phyloP scores from a whole-genome alignment of 2,797 vertebrate species.

The Prunella strophiata region DNA sequence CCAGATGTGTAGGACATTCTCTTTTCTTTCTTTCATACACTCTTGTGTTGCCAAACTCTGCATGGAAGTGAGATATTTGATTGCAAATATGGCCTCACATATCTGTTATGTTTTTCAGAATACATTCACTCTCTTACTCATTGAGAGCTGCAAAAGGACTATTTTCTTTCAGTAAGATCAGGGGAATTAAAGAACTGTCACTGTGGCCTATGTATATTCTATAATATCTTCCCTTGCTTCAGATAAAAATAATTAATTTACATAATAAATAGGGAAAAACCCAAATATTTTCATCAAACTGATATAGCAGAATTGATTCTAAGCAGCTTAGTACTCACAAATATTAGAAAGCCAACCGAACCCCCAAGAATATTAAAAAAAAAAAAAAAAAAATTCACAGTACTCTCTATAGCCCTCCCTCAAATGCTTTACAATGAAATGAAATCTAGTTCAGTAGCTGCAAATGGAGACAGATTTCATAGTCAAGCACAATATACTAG shows the following conservation, averaged over 20 bases:
- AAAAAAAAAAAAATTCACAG: not conserved
- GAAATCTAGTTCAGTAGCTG: not conserved
- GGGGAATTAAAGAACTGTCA: not conserved
- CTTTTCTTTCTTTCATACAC: not conserved
- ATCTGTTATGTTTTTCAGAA: not conserved
- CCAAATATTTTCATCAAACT: not conserved
- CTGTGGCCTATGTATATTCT: not conserved
- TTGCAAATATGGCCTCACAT: not conserved
- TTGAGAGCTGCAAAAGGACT: not conserved
- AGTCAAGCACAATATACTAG: not conserved
- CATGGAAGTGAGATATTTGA: not conserved
- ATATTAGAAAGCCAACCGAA: not conserved
- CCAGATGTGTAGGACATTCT: not conserved
- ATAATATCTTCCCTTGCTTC: not conserved
- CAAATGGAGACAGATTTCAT: not conserved
- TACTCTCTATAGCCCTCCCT: not conserved
- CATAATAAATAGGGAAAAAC: not conserved
- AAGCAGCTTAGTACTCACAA: not conserved
- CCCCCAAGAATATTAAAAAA: not conserved
- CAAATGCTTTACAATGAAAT: not conserved
- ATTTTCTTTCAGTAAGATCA: not conserved
- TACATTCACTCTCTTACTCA: not conserved
- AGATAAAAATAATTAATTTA: not conserved
- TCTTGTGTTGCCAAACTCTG: not conserved
- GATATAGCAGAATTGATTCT: not conserved